phyloP scores from a whole-genome alignment of 2,888 invertebrate genomes.

The Monopis laevigella region DNA sequence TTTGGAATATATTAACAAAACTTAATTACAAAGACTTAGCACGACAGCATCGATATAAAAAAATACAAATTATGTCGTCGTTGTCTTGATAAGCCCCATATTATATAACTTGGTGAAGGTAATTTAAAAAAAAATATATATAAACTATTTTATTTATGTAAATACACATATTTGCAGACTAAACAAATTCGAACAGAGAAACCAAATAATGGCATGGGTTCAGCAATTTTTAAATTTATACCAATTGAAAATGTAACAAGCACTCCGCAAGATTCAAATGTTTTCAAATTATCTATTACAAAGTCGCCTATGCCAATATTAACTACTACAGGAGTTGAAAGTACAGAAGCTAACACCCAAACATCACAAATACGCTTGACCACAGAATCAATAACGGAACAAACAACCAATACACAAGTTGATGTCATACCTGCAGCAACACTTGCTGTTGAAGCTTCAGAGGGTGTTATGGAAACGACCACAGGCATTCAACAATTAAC shows the following conservation, averaged over 20 bases:
- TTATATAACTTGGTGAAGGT: too few relatives aligned
- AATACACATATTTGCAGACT: conserved; percentile 44
- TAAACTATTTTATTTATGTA: too few relatives aligned
- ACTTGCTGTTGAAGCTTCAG: conserved; percentile 10
- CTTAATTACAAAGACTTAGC: too few relatives aligned
- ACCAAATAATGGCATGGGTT: conserved; percentile 45
- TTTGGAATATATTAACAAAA: too few relatives aligned
- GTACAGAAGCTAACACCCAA: conserved; percentile 45
- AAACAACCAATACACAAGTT: conserved; percentile 18
- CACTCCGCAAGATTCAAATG: conserved; percentile 46
- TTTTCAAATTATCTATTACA: conserved; percentile 46
- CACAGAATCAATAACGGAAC: conserved; percentile 15
- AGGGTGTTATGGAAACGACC: conserved; percentile 21
- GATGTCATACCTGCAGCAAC: conserved; percentile 19
- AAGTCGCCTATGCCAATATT: conserved; percentile 32
- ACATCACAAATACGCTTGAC: conserved; percentile 27
- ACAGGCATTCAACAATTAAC: conserved; percentile 21
- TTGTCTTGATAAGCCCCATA: too few relatives aligned
- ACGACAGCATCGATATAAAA: too few relatives aligned
- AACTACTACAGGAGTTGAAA: conserved; percentile 32
- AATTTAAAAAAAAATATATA: too few relatives aligned
- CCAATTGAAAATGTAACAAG: conserved; percentile 54
- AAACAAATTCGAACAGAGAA: conserved; percentile 63
- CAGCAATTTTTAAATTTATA: conserved; percentile 55
- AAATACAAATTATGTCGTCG: too few relatives aligned